Evolutionary conservation across 2,797 vertebrate genomes (phyloP).

Genomic region (Pangasius larnaudii): DNA sequence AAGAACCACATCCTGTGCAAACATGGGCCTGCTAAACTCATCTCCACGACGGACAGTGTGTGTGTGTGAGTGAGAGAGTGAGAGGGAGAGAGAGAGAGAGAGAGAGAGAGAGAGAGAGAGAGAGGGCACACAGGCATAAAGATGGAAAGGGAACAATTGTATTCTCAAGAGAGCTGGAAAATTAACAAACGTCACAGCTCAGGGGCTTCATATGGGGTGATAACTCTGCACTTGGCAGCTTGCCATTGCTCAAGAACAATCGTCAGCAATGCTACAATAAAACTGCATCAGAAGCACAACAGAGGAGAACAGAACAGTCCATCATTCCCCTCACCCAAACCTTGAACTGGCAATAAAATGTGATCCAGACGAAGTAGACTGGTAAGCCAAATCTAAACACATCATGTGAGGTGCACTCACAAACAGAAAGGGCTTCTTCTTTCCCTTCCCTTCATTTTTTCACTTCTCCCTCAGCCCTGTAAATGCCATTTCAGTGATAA

Average conservation of each 20-base stretch:
- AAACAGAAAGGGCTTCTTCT: neutral
- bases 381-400: neutral
- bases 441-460: neutral
- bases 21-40: slow-evolving; percentile 22
- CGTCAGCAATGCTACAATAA: slow-evolving; percentile 21
- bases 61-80: too few species aligned
- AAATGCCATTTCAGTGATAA: slow-evolving; percentile 19
- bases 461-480: neutral
- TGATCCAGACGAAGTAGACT: neutral
- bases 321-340: slow-evolving; percentile 9
- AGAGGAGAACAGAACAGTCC: slow-evolving; percentile 1
- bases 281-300: slow-evolving; percentile 14
- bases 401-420: neutral
- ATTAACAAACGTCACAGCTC: slow-evolving; percentile 11
- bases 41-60: neutral
- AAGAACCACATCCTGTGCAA: slow-evolving; percentile 24
- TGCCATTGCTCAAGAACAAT: slow-evolving; percentile 12
- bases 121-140: neutral
- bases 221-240: slow-evolving; percentile 9
- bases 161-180: slow-evolving; percentile 26
- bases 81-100: too few species aligned
- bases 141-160: neutral
- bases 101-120: too few species aligned
- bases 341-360: neutral
- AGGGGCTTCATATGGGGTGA: neutral